A percentile compares a stretch with the other conserved stretches of the same genome.
Evolutionary conservation across 2,888 invertebrate genomes (phyloP).

Genomic region (Amphipoea lucens): DNA sequence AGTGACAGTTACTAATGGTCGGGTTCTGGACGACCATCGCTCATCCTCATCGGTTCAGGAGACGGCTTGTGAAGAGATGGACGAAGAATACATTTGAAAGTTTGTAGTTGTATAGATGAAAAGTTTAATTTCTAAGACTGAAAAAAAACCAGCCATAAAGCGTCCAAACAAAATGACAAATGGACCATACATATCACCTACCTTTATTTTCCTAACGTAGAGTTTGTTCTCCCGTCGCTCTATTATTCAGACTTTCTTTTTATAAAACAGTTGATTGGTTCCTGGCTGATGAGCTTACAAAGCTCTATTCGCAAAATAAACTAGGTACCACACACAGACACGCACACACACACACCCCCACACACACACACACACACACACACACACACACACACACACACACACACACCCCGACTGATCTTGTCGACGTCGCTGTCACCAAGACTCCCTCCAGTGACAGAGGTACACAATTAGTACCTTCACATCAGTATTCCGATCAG

Average conservation of each 20-base stretch:
- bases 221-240: not conserved
- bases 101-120: not conserved
- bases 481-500: conserved; percentile 48
- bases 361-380: not conserved
- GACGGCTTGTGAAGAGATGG: conserved; percentile 9
- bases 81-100: conserved; percentile 6
- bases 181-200: too few species aligned
- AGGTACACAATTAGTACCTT: conserved; percentile 37
- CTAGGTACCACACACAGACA: not conserved
- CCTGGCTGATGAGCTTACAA: not conserved
- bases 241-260: not conserved
- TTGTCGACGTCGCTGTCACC: not conserved
- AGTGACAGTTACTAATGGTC: conserved; percentile 45
- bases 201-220: too few species aligned
- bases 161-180: too few species aligned
- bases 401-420: not conserved
- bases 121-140: not conserved
- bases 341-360: not conserved
- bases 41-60: conserved; percentile 18
- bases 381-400: not conserved
- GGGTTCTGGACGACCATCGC: conserved; percentile 16
- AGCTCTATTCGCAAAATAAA: not conserved
- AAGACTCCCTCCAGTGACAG: not conserved
- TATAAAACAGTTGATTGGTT: not conserved
- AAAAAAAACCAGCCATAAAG: not conserved